Evolutionary conservation across 2,797 vertebrate species (phyloP), one percentile per base, ranked within the genome.

Genomic region (Schizopygopsis pylzovi): DNA sequence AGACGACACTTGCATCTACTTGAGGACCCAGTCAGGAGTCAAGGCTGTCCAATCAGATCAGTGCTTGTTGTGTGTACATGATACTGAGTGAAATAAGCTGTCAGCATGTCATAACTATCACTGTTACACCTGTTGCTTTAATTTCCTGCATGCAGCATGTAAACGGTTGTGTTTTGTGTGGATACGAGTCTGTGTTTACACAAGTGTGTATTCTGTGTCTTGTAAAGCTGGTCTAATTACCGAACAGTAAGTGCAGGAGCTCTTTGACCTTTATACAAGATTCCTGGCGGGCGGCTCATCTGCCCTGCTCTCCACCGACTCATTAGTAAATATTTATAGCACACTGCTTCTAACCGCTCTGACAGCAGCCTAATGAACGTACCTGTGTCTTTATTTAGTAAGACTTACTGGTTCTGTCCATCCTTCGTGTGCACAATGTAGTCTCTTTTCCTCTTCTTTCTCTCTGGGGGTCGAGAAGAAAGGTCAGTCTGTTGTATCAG

Each of bases 321-420:
- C 82, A n/a, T 90, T 89, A 82, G 70, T 67, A 86, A 71, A 85
- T 91, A 91, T 91, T 92, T 91, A 91, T 88, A 91, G 86, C 88
- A 81, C 77, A 73, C 81, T 47, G 71, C 81, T 52, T 83, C 88
- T 88, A 87, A 90, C 82, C 47, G 28, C 82, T 82, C 87, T 89
- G 90, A 90, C 89, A 89, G 90, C 87, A 78, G 61, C 71, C 88
- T 89, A 87, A 90, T 91, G 85, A 89, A 89, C 88, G 82, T 85
- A 82, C 79, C 77, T 67, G 88, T 84, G 43, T 68, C 79, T 84
- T 75, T 79, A 43, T 78, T 71, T 72, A 45, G 67, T 56, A 25
- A 41, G 65, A 72, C 73, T 79, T 54, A 76, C 71, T 52, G 75
- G n/a, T 73, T 75, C 52, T 49, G 43, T 79, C 70, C 41, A 3